Base-by-base conservation (phyloP, 2,797 vertebrate species). In the Pelobates cultripes region DNA sequence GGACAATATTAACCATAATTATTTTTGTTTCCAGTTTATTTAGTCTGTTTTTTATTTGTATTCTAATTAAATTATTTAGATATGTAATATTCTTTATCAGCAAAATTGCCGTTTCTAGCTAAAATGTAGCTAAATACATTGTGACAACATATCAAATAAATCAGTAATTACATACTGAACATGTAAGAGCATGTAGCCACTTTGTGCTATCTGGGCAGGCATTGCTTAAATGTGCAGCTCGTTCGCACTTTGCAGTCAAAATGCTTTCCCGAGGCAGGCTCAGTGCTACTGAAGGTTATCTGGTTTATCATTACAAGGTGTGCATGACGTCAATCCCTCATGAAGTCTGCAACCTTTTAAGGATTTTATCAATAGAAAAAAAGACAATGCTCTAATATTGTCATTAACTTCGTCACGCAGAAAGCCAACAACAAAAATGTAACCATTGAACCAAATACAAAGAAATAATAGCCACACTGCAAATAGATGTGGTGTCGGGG, bases 241-340 rank as follows among this genome's bases (percentile, higher is more conserved):
- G 79, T 55, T 78, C 81, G 66, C 73, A 79, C 64, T 79, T 83
- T 78, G 81, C 71, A 75, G 64, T 78, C 28, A 74, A 79, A 64
- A 83, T 78, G 75, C 76, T 47, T 79, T 63, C 42, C 53, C 15
- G 72, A 53, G 47, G 77, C 69, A 75, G 74, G 76, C 70, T 83
- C 77, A 64, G 51, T 78, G 78, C 77, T 75, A 60, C 66, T 78
- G 70, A 83, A 83, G 81, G 81, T 83, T 77, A 53, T n/a, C 71
- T 70, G 71, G 81, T 83, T 83, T 83, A 83, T 83, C 81, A 79
- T 78, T 79, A 83, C 71, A 74, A 78, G 76, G 71, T 73, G 76
- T 70, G 71, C 41, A 67, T 83, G 81, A 83, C 81, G 81, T 79
- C 72, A 78, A 73, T 83, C 53, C 47, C 81, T 77, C 63, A 53